phyloP scores from a whole-genome alignment of 2,797 vertebrate species.

The Thamnophis elegans region DNA sequence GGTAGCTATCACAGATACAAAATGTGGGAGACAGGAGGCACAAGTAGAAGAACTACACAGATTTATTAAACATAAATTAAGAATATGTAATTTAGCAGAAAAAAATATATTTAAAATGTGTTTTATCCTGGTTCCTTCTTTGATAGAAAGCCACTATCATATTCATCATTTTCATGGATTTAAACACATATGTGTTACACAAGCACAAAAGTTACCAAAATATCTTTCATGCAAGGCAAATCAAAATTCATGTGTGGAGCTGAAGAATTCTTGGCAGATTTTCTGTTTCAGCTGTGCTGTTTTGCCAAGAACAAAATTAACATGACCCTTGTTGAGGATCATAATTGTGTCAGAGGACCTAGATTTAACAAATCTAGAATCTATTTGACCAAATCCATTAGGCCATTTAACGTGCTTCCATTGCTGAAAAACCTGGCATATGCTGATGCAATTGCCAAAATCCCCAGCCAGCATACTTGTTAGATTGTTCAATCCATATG shows the following conservation, averaged over 20 bases:
- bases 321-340: not conserved
- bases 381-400: not conserved
- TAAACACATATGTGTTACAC: not conserved
- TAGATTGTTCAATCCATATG: not conserved
- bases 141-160: not conserved
- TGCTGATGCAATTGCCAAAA: not conserved
- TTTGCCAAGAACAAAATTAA: not conserved
- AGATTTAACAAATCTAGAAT: not conserved
- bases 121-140: constrained; percentile 11
- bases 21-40: not conserved
- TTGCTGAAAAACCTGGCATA: not conserved
- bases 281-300: not conserved
- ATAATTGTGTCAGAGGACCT: not conserved
- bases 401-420: not conserved
- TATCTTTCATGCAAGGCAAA: not conserved
- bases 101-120: not conserved
- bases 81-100: not conserved
- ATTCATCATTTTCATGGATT: constrained; percentile 10
- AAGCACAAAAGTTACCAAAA: not conserved
- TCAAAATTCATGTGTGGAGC: not conserved
- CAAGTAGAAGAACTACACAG: not conserved
- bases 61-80: not conserved
- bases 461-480: not conserved
- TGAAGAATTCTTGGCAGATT: not conserved
- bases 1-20: not conserved